These are phyloP conservation scores for Euwallacea similis DNA, from an alignment of 1,140 invertebrate genomes.

Conservation along the genomic window DNA sequence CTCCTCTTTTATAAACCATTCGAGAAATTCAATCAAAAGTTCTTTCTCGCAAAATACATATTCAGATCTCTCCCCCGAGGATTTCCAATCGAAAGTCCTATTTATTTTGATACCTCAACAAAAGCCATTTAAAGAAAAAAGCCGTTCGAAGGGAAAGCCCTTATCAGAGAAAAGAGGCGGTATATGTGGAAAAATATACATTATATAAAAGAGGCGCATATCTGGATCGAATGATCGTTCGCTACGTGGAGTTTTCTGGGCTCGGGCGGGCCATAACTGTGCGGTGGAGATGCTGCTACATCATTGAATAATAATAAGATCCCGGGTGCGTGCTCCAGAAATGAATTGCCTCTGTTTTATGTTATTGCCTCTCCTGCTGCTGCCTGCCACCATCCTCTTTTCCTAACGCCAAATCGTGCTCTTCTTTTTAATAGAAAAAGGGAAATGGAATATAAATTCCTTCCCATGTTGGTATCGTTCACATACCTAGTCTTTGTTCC, in stretches of 20 bases:
- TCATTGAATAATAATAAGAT: slow-evolving; percentile 52
- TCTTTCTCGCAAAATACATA: slow-evolving; percentile 36
- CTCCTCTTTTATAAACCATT: slow-evolving; percentile 19
- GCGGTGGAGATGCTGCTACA: slow-evolving; percentile 44
- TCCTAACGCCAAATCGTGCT: slow-evolving; percentile 20
- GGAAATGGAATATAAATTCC: slow-evolving; percentile 14
- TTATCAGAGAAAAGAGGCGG: slow-evolving; percentile 37
- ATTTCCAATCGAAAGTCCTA: slow-evolving; percentile 41
- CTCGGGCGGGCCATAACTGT: slow-evolving; percentile 45
- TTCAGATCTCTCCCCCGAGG: slow-evolving; percentile 34
- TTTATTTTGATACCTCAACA: slow-evolving; percentile 42
- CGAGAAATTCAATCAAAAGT: slow-evolving; percentile 39
- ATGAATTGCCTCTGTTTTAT: slow-evolving; percentile 52
- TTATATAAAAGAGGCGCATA: slow-evolving; percentile 41
- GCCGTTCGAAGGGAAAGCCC: slow-evolving; percentile 33
- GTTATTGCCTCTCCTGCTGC: slow-evolving; percentile 41
- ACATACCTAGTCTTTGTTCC: too few species aligned
- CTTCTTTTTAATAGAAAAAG: slow-evolving; percentile 29
- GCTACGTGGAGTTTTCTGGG: slow-evolving; percentile 38
- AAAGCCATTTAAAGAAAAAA: slow-evolving; percentile 40
- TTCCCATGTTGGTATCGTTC: not conserved
- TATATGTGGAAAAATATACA: slow-evolving; percentile 41
- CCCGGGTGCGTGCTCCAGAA: slow-evolving; percentile 49
- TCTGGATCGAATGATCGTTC: slow-evolving; percentile 39
- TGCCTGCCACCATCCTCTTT: slow-evolving; percentile 2